Conservation (phyloP, 2,113 vertebrate genomes). For the Gambusia holbrooki region DNA sequence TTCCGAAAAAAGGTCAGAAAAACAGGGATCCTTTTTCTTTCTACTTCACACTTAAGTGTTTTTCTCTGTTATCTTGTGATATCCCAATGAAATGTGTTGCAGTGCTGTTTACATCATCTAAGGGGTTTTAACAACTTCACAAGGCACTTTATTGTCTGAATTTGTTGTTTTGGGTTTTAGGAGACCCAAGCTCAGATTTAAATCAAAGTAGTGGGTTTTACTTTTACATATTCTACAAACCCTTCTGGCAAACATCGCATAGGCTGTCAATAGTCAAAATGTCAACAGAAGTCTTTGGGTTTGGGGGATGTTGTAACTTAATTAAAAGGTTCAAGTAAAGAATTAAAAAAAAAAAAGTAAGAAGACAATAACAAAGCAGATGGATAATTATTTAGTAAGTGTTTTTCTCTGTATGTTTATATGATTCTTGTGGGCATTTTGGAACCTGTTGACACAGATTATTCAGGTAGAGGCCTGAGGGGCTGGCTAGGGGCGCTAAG, state of each 20-base stretch:
- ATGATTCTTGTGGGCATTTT: conserved; percentile 74
- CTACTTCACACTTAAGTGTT: no score
- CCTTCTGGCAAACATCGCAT: conserved; percentile 15
- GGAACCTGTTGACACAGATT: conserved; percentile 86
- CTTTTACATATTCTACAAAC: conserved; percentile 17
- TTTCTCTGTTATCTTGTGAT: no score
- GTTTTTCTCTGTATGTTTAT: conserved; percentile 69
- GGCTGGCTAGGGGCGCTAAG: conserved; percentile 77
- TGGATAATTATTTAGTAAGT: conserved; percentile 75
- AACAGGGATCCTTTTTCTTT: no score
- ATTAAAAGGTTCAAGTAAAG: conserved; percentile 72
- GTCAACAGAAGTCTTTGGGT: conserved; percentile 8
- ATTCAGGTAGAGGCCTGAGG: conserved; percentile 80
- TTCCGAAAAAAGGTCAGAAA: no score
- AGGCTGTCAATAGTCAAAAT: conserved; percentile 16
- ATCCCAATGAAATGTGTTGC: not conserved
- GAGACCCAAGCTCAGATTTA: conserved; percentile 5
- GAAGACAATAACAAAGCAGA: conserved; percentile 43
- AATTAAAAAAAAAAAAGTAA: conserved; percentile 1
- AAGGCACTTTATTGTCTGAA: not conserved
- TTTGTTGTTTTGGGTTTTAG: not conserved
- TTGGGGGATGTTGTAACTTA: conserved; percentile 43
- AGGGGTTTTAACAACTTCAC: no score
- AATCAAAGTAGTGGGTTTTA: conserved; percentile 16
- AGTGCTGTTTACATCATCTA: not conserved